Base-by-base conservation (phyloP, 2,888 invertebrate species). In the Salticus scenicus region DNA sequence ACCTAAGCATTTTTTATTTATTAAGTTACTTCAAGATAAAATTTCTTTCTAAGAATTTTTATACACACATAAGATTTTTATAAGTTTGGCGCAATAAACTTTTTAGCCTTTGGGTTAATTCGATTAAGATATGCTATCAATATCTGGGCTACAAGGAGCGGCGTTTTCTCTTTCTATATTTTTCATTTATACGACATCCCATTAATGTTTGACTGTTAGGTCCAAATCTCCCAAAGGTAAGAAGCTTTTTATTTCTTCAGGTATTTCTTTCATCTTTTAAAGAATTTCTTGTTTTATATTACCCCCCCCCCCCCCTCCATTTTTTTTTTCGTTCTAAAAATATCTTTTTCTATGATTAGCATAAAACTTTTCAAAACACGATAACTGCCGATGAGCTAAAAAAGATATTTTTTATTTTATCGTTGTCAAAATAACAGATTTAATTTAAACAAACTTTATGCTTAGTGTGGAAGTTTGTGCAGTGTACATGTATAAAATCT, bases 31-130 rank as follows among this genome's bases (percentile, higher is more conserved):
- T 37, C 2, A 24, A 57, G 24, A 57, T 24, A 57, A 57, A 57
- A 5, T 57, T 2, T 47, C 17, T 47, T 47, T 5, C 24, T 4
- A 17, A 20, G 17, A 57, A 57, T 57, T 57, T 57, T 24, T 24
- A 57, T 57, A 47, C 42, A 47, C 7, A 7, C 5, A 24, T 4
- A 57, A 57, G 57, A 24, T 57, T 24, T 57, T 57, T 57, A 57
- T 57, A 57, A 24, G 24, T 24, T 20, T 24, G 7, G 57, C 17
- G 57, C 57, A 24, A 57, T 57, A 57, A 57, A 57, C 14, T 57
- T 24, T 47, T 57, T 24, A 24, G 57, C 57, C 57, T 57, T 57
- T 24, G 57, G 57, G 57, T 57, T 57, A 57, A 57, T 57, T 57
- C 57, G 57, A 57, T 57, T 57, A 57, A 24, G 24, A 57, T 57